These are phyloP conservation scores for Pachypanchax playfairii DNA, from an alignment of 2,113 vertebrate genomes.

Conservation along the genomic window DNA sequence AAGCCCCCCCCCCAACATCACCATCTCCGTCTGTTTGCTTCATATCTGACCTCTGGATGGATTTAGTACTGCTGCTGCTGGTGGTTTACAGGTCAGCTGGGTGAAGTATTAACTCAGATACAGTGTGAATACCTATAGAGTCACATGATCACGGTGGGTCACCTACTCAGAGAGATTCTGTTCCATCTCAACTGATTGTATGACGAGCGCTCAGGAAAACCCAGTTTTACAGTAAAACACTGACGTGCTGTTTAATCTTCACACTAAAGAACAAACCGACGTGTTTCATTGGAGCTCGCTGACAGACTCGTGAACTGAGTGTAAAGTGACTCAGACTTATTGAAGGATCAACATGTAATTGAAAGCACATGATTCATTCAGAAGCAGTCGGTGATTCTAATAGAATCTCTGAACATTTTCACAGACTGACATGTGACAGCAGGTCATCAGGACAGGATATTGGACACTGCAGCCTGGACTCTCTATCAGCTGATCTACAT, in stretches of 20 bases:
- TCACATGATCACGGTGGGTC: background rate
- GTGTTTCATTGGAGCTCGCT: no score
- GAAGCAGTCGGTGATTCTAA: conserved; percentile 5
- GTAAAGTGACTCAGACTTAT: conserved; percentile 9
- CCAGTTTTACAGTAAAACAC: background rate
- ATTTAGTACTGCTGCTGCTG: background rate
- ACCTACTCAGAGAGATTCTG: background rate
- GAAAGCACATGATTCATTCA: conserved; percentile 22
- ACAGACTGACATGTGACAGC: conserved; percentile 58
- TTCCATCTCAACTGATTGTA: background rate
- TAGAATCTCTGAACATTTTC: conserved; percentile 11
- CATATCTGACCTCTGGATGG: background rate
- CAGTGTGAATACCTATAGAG: conserved; percentile 10
- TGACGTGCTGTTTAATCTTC: background rate
- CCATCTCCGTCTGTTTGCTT: background rate
- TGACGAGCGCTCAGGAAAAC: background rate
- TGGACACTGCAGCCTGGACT: conserved; percentile 31
- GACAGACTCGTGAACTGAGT: conserved; percentile 3
- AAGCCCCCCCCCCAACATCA: background rate
- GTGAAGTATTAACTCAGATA: conserved; percentile 17
- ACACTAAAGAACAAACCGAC: background rate
- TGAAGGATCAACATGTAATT: conserved; percentile 13
- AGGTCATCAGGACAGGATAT: conserved; percentile 45
- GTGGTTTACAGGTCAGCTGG: conserved; percentile 9
- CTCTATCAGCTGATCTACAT: conserved; percentile 46